Evolutionary conservation across 35 echinoderm and acorn worm species (phyloP).

Genomic region (Holothuria glaberrima): DNA sequence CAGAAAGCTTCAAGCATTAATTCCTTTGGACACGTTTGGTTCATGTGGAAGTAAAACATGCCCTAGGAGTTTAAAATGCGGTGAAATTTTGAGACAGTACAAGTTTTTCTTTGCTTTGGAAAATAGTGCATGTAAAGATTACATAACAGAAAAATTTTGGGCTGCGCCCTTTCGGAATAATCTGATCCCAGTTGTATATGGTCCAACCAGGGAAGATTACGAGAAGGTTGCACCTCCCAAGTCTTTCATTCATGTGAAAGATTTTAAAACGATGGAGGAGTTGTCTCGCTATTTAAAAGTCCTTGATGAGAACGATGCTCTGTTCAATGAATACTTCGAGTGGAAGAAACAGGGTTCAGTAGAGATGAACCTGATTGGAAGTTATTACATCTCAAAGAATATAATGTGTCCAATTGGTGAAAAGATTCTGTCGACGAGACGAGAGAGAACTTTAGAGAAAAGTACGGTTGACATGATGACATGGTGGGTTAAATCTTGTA

Average conservation of each 20-base stretch:
- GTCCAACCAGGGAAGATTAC: conserved; percentile 41
- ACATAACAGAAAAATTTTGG: conserved; percentile 62
- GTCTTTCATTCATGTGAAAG: conserved; percentile 60
- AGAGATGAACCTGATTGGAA: conserved; percentile 1
- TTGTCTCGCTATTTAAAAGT: conserved; percentile 42
- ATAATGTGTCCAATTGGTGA: conserved; percentile 30
- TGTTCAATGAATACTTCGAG: conserved; percentile 58
- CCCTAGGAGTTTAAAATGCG: conserved; percentile 23
- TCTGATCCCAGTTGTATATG: conserved; percentile 60
- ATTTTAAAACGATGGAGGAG: conserved; percentile 5
- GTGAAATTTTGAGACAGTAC: conserved; percentile 33
- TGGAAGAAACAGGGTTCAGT: conserved; percentile 28
- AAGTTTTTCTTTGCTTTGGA: conserved; percentile 62
- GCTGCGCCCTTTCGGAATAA: conserved; percentile 19
- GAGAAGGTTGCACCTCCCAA: conserved; percentile 20
- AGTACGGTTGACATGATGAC: neutral
- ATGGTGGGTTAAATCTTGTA: conserved; percentile 36
- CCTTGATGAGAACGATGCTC: conserved; percentile 37
- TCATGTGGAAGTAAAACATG: conserved; percentile 43
- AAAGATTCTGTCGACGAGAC: neutral
- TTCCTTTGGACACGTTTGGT: conserved; percentile 41
- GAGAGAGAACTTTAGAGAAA: no score
- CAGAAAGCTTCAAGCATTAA: conserved; percentile 1
- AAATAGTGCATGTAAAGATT: conserved; percentile 47
- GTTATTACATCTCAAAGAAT: conserved; percentile 13